Base-by-base conservation (phyloP, 2,888 invertebrate genomes). In the Synergus laeviventris region DNA sequence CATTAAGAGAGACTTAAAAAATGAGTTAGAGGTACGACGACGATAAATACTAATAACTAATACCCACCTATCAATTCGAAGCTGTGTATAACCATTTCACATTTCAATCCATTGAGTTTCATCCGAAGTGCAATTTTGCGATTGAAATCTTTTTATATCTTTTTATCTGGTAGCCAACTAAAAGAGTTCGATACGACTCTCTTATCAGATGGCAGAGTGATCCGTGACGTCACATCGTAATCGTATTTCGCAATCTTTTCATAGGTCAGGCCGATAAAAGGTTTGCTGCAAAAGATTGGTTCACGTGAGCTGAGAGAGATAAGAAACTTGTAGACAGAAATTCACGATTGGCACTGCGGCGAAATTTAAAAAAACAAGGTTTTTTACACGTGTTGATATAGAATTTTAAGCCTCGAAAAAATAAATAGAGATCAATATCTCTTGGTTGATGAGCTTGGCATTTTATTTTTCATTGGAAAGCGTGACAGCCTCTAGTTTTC, bases 221-320 rank as follows among this genome's bases (percentile, higher is more conserved):
- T 70, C 70, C 49, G 49, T 49, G 70, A 70, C 70, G 70, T 70
- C 49, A 70, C 49, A 70, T 45, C 45, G 45, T 70, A 70, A 70
- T 70, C 70, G 70, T 45, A 70, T 70, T 70, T 70, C 49, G 42
- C 70, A 70, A 70, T 70, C 70, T 70, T 70, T 70, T 49, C 70
- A 70, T 49, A 70, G 70, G 70, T 70, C 70, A 70, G 31, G 3
- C 70, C 45, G 45, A 66, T 66, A 66, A 45, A 45, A 66, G 66
- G 49, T 70, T 70, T 49, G 31, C 70, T 31, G 36, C 31, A 24
- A 31, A 49, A 70, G 49, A 70, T 62, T 62, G 61, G 61, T 62
- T 62, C 61, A n/a, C 61, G 61, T n/a, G 36, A 36, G 21, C 21
- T 16, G 1, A 59, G 36, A 9, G 38, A 7, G n/a, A 62, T 36